Evolutionary conservation across 1,140 invertebrate genomes (phyloP).

Genomic region (Heterodera schachtii): DNA sequence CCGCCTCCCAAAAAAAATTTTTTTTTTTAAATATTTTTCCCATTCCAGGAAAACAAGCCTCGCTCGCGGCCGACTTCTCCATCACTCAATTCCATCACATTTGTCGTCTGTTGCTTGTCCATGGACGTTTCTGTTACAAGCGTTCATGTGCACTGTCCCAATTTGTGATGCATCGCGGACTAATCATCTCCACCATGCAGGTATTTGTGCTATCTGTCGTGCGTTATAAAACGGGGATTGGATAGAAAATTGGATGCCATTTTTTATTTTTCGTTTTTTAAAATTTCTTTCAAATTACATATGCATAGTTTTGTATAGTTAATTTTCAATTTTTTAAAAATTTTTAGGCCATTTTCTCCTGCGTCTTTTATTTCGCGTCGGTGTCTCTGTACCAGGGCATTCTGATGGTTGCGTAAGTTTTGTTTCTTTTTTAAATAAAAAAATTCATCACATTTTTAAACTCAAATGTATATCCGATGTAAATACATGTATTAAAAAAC

Average conservation of each 20-base stretch:
- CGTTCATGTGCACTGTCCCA: conserved; percentile 91
- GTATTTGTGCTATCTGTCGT: neutral
- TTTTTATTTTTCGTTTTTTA: too few species aligned
- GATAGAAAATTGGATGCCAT: too few species aligned
- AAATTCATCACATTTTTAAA: too few species aligned
- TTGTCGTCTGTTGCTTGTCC: conserved; percentile 82
- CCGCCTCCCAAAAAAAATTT: neutral
- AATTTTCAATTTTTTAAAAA: neutral
- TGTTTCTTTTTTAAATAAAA: too few species aligned
- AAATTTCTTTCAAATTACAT: too few species aligned
- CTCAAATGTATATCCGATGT: too few species aligned
- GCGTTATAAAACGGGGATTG: too few species aligned
- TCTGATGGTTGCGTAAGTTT: conserved; percentile 88
- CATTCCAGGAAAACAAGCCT: conserved; percentile 82
- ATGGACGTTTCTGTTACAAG: conserved; percentile 92
- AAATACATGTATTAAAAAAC: too few species aligned
- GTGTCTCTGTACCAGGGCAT: conserved; percentile 96
- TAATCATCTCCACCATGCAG: conserved; percentile 98
- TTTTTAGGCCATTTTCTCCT: conserved; percentile 85
- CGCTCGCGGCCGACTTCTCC: conserved; percentile 97
- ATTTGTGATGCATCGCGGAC: conserved; percentile 96
- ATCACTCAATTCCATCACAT: conserved; percentile 88
- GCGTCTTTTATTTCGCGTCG: conserved; percentile 96
- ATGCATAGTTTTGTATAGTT: neutral
- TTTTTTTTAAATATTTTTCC: conserved; percentile 1